Evolutionary conservation across 2,797 vertebrate genomes (phyloP).

Genomic region (Oryzias dopingdopingensis): DNA sequence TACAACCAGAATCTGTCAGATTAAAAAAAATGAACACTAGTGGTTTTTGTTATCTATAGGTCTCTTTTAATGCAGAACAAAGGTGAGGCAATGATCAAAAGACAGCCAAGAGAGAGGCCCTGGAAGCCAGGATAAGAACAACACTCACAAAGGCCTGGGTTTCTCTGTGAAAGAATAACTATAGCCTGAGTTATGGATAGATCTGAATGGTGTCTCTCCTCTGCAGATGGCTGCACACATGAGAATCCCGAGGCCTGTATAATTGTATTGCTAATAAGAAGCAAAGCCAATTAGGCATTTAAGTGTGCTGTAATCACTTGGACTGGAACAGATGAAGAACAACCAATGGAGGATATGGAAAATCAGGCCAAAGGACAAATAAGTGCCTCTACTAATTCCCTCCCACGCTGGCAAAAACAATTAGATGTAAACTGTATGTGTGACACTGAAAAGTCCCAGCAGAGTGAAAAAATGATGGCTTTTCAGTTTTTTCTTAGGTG

Average conservation of each 20-base stretch:
- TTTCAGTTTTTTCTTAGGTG: slow-evolving; percentile 69
- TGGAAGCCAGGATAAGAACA: slow-evolving; percentile 86
- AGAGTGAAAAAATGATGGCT: slow-evolving; percentile 82
- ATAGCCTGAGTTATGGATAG: slow-evolving; percentile 96
- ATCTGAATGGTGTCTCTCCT: slow-evolving; percentile 92
- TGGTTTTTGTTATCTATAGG: slow-evolving; percentile 47
- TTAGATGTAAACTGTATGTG: slow-evolving; percentile 86
- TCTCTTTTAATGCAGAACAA: slow-evolving; percentile 52
- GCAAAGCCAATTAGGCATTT: slow-evolving; percentile 99
- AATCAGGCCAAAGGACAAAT: slow-evolving; percentile 79
- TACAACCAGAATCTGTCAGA: slow-evolving; percentile 1
- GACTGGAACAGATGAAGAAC: slow-evolving; percentile 87
- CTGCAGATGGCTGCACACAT: slow-evolving; percentile 96
- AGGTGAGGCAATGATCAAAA: slow-evolving; percentile 73
- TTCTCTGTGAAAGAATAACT: slow-evolving; percentile 86
- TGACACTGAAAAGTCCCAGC: slow-evolving; percentile 85
- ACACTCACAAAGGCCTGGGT: slow-evolving; percentile 80
- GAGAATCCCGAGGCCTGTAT: slow-evolving; percentile 91
- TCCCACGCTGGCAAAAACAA: slow-evolving; percentile 87
- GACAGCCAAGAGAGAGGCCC: slow-evolving; percentile 66
- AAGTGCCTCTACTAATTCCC: slow-evolving; percentile 64
- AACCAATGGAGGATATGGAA: slow-evolving; percentile 81
- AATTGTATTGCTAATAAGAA: slow-evolving; percentile 99
- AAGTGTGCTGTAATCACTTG: slow-evolving; percentile 97
- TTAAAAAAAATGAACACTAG: slow-evolving; percentile 24